phyloP scores from a whole-genome alignment of 2,888 invertebrate genomes.

The Periphyllus acericola region DNA sequence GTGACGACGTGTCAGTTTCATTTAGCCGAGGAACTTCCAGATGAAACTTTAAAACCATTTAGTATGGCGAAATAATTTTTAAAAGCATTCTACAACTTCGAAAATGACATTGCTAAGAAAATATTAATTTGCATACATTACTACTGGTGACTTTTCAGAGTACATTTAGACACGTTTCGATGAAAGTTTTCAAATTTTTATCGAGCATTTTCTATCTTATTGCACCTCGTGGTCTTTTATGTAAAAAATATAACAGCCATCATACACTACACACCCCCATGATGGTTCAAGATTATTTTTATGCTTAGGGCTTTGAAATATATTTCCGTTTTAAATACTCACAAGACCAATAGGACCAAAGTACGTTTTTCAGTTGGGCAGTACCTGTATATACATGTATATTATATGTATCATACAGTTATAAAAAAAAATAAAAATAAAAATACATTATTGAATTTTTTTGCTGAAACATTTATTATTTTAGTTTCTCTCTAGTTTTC shows the following conservation, averaged over 20 bases:
- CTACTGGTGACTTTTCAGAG: neutral
- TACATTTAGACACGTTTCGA: neutral
- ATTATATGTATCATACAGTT: no score
- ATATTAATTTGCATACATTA: conserved; percentile 14
- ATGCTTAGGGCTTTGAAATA: neutral
- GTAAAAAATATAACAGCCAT: no score
- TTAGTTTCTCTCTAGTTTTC: no score
- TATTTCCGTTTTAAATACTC: neutral
- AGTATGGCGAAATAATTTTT: neutral
- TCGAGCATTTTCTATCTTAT: neutral
- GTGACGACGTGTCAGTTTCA: no score
- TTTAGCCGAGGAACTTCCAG: neutral
- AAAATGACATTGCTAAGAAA: neutral
- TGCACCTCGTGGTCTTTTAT: no score
- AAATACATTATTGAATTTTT: no score
- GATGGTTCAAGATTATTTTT: no score
- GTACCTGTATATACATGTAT: neutral
- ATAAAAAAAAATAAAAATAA: no score
- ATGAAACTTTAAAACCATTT: neutral
- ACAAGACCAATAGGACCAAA: neutral
- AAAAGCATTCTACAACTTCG: conserved; percentile 11
- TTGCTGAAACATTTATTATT: no score
- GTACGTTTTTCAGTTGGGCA: neutral
- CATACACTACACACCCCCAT: no score
- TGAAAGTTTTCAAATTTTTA: conserved; percentile 20